Base-by-base conservation (phyloP, 2,113 vertebrate species). In the Eolophus roseicapilla region DNA sequence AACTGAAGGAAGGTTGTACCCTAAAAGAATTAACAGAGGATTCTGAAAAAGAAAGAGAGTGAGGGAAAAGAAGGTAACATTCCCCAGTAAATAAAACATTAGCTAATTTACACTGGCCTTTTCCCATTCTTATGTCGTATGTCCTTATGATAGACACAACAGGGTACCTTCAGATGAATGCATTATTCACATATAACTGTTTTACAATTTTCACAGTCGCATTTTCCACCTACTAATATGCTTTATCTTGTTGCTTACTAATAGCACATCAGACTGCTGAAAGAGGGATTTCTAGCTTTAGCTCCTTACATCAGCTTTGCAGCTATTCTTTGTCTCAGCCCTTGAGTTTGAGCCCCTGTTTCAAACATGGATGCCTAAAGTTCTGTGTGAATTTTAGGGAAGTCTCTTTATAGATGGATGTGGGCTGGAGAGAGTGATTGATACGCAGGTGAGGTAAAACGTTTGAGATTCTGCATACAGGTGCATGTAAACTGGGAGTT, bases 211-310 rank as follows among this genome's bases (percentile, higher is more conserved):
- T 95, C 95, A 94, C 93, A 93, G 95, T 91, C 95, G 82, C 62
- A 92, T 96, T 97, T 90, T 96, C 96, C 91, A 95, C 86, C 83
- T 95, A 41, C 78, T 93, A 92, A 93, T 91, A 78, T 76, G 84
- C 50, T 97, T 96, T 95, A 49, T 75, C 49, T 92, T 1, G 41
- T 92, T 87, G 79, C 86, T 97, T 97, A 96, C 96, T 96, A 97
- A 94, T 82, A 95, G 81, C 88, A 89, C 77, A 89, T 76, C 92
- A 93, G 91, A 80, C 29, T 69, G 73, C 73, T 81, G 71, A 53
- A 69, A 59, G 64, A 62, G 47, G 21, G 63, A 60, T 79, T 93
- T 95, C 86, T 91, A 11, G 17, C 69, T 88, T 77, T 41, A 14
- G 41, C 37, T 86, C 57, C 47, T 83, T 67, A 50, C 23, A 83